Percentiles rank a stretch among this genome's conserved stretches.
phyloP scores from a whole-genome alignment of 1,140 invertebrate genomes.

The Phenacoccus solenopsis region DNA sequence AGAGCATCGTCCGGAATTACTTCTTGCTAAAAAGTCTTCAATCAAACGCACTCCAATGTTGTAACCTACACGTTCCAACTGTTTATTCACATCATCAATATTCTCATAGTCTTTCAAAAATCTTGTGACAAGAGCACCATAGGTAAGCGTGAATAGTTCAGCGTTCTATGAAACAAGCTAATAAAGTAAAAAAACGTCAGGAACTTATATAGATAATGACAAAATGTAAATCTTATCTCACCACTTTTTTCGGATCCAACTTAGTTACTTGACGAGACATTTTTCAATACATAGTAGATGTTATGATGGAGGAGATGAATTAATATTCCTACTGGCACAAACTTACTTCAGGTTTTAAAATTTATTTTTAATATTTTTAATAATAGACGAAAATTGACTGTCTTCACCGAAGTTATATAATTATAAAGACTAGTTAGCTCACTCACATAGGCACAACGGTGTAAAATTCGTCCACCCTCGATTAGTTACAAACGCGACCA shows the following conservation, averaged over 20 bases:
- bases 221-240: background rate
- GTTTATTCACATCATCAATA: conserved; percentile 91
- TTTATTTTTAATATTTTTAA: too few species aligned
- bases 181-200: conserved; percentile 18
- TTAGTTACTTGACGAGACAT: background rate
- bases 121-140: conserved; percentile 93
- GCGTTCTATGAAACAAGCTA: conserved; percentile 68
- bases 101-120: conserved; percentile 96
- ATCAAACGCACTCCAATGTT: conserved; percentile 96
- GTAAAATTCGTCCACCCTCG: too few species aligned
- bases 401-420: too few species aligned
- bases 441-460: too few species aligned
- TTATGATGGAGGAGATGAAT: too few species aligned
- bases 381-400: too few species aligned
- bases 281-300: too few species aligned
- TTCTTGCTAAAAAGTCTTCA: conserved; percentile 93
- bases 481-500: too few species aligned
- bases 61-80: conserved; percentile 86
- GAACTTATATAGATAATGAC: background rate
- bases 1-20: conserved; percentile 75
- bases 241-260: conserved; percentile 3
- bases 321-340: too few species aligned
- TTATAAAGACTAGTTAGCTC: too few species aligned
- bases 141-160: conserved; percentile 92
- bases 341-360: too few species aligned